Conservation (phyloP, 2,888 invertebrate species). For the Drosophila nigricruria region DNA sequence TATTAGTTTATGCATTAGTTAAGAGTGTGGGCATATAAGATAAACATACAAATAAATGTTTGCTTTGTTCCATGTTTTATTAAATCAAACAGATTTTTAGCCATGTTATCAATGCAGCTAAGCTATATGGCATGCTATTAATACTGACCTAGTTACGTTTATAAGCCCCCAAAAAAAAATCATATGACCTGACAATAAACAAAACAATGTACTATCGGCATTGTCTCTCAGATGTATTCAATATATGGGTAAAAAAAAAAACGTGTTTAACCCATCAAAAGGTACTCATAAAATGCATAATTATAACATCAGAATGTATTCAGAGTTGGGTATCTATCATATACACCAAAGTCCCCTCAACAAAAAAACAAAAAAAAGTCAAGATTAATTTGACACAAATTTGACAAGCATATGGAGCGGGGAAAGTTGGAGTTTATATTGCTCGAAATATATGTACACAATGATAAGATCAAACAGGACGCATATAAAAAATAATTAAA, state of each 20-base stretch:
- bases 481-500: constrained; percentile 68
- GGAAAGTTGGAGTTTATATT: constrained; percentile 15
- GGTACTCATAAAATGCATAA: constrained; percentile 36
- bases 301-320: constrained; percentile 12
- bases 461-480: constrained; percentile 51
- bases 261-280: constrained; percentile 30
- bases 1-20: background rate
- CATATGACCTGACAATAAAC: background rate
- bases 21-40: background rate
- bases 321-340: constrained; percentile 20
- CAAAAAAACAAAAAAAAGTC: constrained; percentile 1
- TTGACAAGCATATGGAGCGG: constrained; percentile 64
- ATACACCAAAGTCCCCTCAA: background rate
- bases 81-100: background rate
- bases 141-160: constrained; percentile 1
- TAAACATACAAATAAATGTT: background rate
- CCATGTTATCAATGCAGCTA: background rate
- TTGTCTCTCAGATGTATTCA: constrained; percentile 11
- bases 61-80: background rate
- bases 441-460: constrained; percentile 12
- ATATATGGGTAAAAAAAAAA: constrained; percentile 8
- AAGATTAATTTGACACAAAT: constrained; percentile 75
- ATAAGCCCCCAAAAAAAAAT: background rate
- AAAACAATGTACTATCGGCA: constrained; percentile 6
- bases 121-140: background rate